A percentile compares a stretch with the other conserved stretches of the same genome.
phyloP scores from a whole-genome alignment of 2,113 vertebrate genomes.

The Xenopus laevis region DNA sequence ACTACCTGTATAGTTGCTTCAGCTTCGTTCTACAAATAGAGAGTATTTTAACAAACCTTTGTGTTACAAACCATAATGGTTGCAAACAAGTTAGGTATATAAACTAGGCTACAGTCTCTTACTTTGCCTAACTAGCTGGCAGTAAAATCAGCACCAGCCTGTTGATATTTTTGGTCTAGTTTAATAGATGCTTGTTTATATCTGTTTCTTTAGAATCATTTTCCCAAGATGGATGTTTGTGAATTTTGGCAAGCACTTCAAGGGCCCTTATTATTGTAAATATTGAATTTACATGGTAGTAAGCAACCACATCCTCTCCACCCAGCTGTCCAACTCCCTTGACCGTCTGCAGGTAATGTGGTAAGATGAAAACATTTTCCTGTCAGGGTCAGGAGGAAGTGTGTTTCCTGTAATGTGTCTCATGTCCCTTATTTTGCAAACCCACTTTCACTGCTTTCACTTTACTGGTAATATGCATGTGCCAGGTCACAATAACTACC shows the following conservation, averaged over 20 bases:
- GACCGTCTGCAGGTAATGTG: conserved; percentile 35
- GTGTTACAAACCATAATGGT: too few species aligned
- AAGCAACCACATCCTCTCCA: conserved; percentile 56
- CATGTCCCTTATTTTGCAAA: conserved; percentile 39
- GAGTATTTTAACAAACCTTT: too few species aligned
- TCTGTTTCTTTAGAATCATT: not conserved
- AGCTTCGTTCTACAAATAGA: too few species aligned
- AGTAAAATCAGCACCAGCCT: not conserved
- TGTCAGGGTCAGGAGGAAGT: conserved; percentile 42
- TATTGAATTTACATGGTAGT: conserved; percentile 46
- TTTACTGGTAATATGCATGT: not conserved
- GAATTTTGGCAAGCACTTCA: conserved; percentile 24
- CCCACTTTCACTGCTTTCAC: not conserved
- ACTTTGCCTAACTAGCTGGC: not conserved
- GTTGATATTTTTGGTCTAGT: not conserved
- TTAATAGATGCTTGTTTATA: not conserved
- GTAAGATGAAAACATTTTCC: conserved; percentile 38
- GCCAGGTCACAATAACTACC: too few species aligned
- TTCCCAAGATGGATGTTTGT: conserved; percentile 16
- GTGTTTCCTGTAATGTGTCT: conserved; percentile 49
- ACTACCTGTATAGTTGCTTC: too few species aligned
- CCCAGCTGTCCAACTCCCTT: conserved; percentile 49
- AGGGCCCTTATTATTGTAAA: conserved; percentile 8
- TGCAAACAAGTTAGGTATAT: too few species aligned
- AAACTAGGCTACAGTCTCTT: not conserved